A percentile compares a stretch with the other conserved stretches of the same genome.
Conservation (phyloP, 2,113 vertebrate genomes). For the Mesitornis unicolor region DNA sequence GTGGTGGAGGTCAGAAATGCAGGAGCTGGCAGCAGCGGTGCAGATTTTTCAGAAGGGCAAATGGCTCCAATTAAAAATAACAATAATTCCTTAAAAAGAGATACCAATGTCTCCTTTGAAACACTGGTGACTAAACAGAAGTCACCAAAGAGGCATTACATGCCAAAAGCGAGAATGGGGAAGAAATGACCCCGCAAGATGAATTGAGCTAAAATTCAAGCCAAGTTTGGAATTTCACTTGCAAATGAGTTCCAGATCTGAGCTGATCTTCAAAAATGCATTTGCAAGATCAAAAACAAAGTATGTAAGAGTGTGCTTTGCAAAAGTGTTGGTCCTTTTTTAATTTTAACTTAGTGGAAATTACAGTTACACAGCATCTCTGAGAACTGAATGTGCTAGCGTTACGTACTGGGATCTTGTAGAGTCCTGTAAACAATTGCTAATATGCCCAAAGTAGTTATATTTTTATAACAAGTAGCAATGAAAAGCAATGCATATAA, state of each 20-base stretch:
- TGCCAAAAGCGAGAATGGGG: background rate
- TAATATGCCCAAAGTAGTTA: background rate
- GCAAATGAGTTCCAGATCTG: conserved; percentile 20
- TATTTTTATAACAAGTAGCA: background rate
- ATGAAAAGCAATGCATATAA: background rate
- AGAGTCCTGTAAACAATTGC: background rate
- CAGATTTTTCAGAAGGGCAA: conserved; percentile 11
- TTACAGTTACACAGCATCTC: background rate
- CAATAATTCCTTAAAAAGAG: conserved; percentile 22
- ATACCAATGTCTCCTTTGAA: background rate
- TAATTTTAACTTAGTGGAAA: background rate
- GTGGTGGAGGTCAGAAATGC: conserved; percentile 8
- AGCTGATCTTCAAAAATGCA: conserved; percentile 5
- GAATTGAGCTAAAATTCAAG: background rate
- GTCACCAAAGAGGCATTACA: background rate
- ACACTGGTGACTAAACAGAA: background rate
- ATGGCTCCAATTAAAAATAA: conserved; percentile 51
- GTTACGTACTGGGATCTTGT: background rate
- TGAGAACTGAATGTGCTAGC: background rate
- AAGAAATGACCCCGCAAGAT: background rate
- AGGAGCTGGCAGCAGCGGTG: background rate
- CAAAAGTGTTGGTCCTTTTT: background rate
- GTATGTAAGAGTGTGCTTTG: background rate
- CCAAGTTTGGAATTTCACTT: conserved; percentile 21
- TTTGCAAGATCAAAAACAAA: background rate